These are phyloP conservation scores for Sinocyclocheilus grahami DNA, from an alignment of 2,113 vertebrate genomes.

Conservation along the genomic window DNA sequence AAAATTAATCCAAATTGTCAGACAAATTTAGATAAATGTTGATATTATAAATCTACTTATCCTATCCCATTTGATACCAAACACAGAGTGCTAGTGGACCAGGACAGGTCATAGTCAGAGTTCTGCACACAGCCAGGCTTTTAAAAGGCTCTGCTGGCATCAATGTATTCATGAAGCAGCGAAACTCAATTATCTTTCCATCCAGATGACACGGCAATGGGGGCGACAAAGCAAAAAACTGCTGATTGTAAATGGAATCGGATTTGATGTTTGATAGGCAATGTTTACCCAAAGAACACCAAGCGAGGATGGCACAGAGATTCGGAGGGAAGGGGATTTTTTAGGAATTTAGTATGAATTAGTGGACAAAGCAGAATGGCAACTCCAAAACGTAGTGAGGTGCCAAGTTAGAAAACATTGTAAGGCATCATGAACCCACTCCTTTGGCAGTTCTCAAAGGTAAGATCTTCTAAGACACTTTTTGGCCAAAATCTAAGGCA, in stretches of 20 bases:
- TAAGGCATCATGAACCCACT: not conserved
- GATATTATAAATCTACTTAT: not conserved
- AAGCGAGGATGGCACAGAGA: not conserved
- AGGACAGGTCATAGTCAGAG: conserved; percentile 36
- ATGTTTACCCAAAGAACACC: not conserved
- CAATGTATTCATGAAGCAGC: conserved; percentile 52
- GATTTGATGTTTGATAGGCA: not conserved
- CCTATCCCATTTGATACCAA: not conserved
- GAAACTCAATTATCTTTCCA: conserved; percentile 39
- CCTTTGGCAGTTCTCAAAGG: not conserved
- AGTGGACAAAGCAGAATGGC: not conserved
- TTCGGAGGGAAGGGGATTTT: not conserved
- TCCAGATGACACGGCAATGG: not conserved
- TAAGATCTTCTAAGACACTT: not conserved
- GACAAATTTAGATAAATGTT: not conserved
- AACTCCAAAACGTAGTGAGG: not conserved
- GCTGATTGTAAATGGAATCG: conserved; percentile 5
- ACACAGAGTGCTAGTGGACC: conserved; percentile 47
- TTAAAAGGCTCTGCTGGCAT: conserved; percentile 42
- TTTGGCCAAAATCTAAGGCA: not conserved
- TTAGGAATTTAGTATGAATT: not conserved
- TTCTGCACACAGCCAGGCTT: conserved; percentile 30
- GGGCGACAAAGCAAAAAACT: not conserved
- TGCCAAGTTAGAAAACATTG: not conserved
- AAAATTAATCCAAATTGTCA: not conserved